Evolutionary conservation across 2,888 invertebrate genomes (phyloP).

Genomic region (Melangyna quadrimaculata): DNA sequence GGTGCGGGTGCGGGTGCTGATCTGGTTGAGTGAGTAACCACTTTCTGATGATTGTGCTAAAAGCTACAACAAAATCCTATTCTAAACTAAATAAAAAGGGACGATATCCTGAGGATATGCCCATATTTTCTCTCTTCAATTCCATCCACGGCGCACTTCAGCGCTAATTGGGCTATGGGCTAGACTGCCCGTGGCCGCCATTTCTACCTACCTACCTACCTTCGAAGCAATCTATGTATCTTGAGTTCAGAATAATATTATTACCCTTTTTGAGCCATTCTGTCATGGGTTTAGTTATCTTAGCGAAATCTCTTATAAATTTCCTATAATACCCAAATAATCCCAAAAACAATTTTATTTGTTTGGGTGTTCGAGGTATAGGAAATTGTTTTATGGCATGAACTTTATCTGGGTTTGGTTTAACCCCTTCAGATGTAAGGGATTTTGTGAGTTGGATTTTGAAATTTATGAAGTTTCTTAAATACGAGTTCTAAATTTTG

Average conservation of each 20-base stretch:
- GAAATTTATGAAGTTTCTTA: background rate
- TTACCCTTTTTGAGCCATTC: conserved; percentile 4
- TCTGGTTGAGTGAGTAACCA: no score
- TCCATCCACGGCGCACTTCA: no score
- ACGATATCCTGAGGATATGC: no score
- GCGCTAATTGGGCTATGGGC: no score
- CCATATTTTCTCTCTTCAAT: no score
- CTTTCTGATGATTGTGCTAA: no score
- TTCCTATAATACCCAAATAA: conserved; percentile 5
- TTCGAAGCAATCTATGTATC: background rate
- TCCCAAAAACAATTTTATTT: conserved; percentile 7
- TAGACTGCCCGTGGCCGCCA: no score
- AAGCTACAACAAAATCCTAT: no score
- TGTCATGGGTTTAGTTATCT: conserved; percentile 21
- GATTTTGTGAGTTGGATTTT: background rate
- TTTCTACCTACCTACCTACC: no score
- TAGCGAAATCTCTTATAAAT: conserved; percentile 23
- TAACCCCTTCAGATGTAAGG: conserved; percentile 9
- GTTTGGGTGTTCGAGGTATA: background rate
- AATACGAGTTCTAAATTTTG: background rate
- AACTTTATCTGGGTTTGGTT: conserved; percentile 3
- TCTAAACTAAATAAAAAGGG: no score
- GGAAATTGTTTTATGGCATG: conserved; percentile 6
- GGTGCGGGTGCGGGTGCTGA: no score
- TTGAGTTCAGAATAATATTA: background rate